Evolutionary conservation across 92 coral and sea anemone species (phyloP), one percentile per base, ranked within the genome.

Genomic region (Phenganax marumi): DNA sequence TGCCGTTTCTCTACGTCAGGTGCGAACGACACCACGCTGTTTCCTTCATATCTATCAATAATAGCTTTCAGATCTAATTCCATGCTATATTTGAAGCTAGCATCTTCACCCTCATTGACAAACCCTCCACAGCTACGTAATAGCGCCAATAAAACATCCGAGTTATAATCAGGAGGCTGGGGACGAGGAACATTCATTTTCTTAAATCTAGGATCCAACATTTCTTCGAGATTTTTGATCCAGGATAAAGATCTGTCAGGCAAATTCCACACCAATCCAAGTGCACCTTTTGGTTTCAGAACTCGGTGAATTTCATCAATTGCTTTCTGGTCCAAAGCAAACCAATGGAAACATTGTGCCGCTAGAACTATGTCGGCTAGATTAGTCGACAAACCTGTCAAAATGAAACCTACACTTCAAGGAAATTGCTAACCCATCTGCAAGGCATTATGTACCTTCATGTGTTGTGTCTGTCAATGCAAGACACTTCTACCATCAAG

Each of bases 321-420:
- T 51, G 97, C 85, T 79, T 87, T 72, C 12, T 7, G 50, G 11
- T 88, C 74, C 60, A 77, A 90, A 8, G 90, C 85, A 88, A 93
- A 93, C 93, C 93, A 93, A 83, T 93, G 97, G 69, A 93, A 93
- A 46, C 89, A 73, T 63, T 91, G 97, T 0, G 97, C 97, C 43
- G 93, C 85, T 18, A 93, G 86, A 11, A 93, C 87, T 7, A 83
- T 88, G 71, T 93, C 82, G 17, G 89, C 76, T 12, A 88, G 84
- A 61, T 79, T 88, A 74, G 86, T 91, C 14, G 89, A 89, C 13
- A 90, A 66, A 50, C 81, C 93, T 90, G 79, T 33, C 66, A 68
- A 50, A 22, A 13, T 18, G 43, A 13, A 25, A 46, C 4, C 25
- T 72, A 21, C 10, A 33, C 43, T 33, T 33, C 43, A 33, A 33